phyloP scores from a whole-genome alignment of 2,888 invertebrate species.

The Hypomecis punctinalis region DNA sequence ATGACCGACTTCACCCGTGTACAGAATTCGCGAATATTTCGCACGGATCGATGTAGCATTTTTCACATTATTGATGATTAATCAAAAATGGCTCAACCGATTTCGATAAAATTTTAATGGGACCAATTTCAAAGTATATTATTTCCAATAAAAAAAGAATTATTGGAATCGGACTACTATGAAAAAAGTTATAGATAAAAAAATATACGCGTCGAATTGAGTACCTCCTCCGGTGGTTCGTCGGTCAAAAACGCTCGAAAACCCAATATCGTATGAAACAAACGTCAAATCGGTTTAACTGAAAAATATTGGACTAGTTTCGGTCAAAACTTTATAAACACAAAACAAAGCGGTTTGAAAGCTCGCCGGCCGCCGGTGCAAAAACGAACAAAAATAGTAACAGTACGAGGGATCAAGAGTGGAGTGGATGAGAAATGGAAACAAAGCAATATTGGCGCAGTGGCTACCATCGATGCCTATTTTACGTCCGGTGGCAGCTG shows the following conservation, averaged over 20 bases:
- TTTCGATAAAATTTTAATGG: too few relatives aligned
- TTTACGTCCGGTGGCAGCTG: constrained; percentile 41
- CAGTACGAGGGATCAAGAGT: constrained; percentile 48
- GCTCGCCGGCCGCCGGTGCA: constrained; percentile 39
- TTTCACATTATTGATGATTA: too few relatives aligned
- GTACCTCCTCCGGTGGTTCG: too few relatives aligned
- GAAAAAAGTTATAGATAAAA: too few relatives aligned
- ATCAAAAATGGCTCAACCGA: too few relatives aligned
- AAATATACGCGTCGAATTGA: too few relatives aligned
- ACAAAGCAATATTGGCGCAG: constrained; percentile 44
- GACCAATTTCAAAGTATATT: too few relatives aligned
- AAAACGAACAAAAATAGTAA: constrained; percentile 46
- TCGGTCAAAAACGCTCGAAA: neutral
- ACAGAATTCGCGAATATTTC: too few relatives aligned
- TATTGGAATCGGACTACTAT: too few relatives aligned
- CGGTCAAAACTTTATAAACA: constrained; percentile 39
- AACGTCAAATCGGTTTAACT: constrained; percentile 33
- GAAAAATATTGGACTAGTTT: constrained; percentile 36
- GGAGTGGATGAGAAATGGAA: constrained; percentile 44
- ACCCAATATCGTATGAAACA: constrained; percentile 7
- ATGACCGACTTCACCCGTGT: too few relatives aligned
- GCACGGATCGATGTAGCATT: too few relatives aligned
- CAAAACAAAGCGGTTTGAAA: constrained; percentile 42
- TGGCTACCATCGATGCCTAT: constrained; percentile 34
- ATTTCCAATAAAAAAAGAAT: too few relatives aligned